These are phyloP conservation scores for Syrrhaptes paradoxus DNA, from an alignment of 2,113 vertebrate genomes.

Conservation along the genomic window DNA sequence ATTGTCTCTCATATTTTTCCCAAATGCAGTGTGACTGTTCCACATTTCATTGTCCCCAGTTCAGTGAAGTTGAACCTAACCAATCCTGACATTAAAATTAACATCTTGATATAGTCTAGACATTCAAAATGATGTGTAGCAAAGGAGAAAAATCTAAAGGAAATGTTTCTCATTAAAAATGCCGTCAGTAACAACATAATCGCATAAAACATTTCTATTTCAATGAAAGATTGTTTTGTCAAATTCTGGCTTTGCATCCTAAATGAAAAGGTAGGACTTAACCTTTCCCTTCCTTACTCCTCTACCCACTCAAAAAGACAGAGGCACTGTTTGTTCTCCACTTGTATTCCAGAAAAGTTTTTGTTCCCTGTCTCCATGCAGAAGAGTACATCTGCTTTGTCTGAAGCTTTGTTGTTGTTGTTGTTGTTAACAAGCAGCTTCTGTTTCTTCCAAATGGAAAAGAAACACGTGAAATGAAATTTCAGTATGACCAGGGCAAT, in stretches of 20 bases:
- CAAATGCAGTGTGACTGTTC: neutral
- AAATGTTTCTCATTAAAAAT: neutral
- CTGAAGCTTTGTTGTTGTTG: neutral
- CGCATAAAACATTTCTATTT: neutral
- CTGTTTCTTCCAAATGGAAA: neutral
- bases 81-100: neutral
- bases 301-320: neutral
- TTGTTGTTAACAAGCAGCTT: neutral
- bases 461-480: neutral
- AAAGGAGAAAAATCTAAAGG: neutral
- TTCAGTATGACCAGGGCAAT: neutral
- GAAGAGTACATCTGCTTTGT: neutral
- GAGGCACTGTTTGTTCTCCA: neutral
- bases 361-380: neutral
- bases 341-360: neutral
- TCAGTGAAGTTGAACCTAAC: neutral
- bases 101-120: neutral
- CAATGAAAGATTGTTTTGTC: neutral
- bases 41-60: neutral
- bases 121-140: neutral
- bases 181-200: neutral
- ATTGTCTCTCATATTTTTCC: neutral
- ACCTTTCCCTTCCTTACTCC: neutral
- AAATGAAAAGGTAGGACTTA: neutral
- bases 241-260: neutral